Conservation (phyloP, 2,888 invertebrate genomes). For the Aspidiotus rigidus region DNA sequence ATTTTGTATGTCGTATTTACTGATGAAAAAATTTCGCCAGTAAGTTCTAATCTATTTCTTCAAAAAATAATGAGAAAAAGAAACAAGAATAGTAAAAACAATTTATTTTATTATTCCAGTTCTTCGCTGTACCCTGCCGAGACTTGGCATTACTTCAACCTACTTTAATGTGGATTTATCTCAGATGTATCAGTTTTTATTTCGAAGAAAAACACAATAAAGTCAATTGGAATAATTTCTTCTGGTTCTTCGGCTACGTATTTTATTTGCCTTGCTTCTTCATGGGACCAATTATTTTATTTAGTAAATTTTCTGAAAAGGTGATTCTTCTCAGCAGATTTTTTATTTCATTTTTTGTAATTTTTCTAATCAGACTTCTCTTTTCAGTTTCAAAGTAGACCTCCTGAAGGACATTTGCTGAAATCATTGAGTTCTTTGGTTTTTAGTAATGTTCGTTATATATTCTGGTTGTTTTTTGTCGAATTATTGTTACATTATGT, state of each 20-base stretch:
- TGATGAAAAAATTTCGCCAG: not conserved
- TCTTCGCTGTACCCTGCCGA: slow-evolving; percentile 46
- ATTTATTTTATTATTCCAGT: slow-evolving; percentile 40
- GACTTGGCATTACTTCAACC: slow-evolving; percentile 49
- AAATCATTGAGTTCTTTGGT: slow-evolving; percentile 12
- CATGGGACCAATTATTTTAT: slow-evolving; percentile 74
- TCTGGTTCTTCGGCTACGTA: slow-evolving; percentile 60
- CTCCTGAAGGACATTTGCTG: not conserved
- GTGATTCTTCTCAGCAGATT: not conserved
- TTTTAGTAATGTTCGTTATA: slow-evolving; percentile 36
- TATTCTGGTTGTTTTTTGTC: slow-evolving; percentile 37
- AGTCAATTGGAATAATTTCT: slow-evolving; percentile 38
- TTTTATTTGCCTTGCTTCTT: slow-evolving; percentile 76
- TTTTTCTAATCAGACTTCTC: not conserved
- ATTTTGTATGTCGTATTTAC: not conserved
- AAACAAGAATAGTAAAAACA: not conserved
- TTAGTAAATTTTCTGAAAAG: slow-evolving; percentile 53
- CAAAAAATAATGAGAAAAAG: not conserved
- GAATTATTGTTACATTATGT: slow-evolving; percentile 61
- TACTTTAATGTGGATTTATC: slow-evolving; percentile 54
- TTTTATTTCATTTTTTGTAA: not conserved
- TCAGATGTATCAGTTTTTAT: slow-evolving; percentile 66
- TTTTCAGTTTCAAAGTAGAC: slow-evolving; percentile 17
- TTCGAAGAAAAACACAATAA: slow-evolving; percentile 49
- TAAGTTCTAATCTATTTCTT: not conserved